Evolutionary conservation across 2,888 invertebrate genomes (phyloP).

Genomic region (Stramonita haemastoma): DNA sequence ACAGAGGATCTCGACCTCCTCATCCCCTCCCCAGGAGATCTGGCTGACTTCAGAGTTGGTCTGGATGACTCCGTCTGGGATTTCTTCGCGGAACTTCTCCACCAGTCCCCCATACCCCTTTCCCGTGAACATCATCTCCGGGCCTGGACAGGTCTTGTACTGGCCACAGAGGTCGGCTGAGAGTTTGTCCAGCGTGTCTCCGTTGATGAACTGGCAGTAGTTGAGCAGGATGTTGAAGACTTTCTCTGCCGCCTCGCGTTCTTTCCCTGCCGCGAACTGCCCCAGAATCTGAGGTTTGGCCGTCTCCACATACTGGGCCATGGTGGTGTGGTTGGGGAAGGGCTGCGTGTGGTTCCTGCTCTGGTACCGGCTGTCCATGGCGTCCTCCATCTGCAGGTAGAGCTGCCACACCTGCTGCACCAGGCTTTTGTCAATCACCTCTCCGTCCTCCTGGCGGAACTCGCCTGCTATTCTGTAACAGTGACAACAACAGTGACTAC

Average conservation of each 20-base stretch:
- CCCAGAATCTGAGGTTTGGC: slow-evolving; percentile 42
- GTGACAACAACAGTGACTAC: no score
- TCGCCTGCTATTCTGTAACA: slow-evolving; percentile 12
- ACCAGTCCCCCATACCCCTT: slow-evolving; percentile 80
- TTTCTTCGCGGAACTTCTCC: slow-evolving; percentile 77
- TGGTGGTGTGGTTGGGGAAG: neutral
- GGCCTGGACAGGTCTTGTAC: slow-evolving; percentile 64
- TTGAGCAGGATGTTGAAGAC: slow-evolving; percentile 59
- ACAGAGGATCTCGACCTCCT: slow-evolving; percentile 52
- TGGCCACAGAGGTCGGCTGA: slow-evolving; percentile 49
- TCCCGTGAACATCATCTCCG: slow-evolving; percentile 82
- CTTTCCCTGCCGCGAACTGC: slow-evolving; percentile 36
- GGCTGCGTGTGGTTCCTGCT: neutral
- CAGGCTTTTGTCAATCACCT: slow-evolving; percentile 50
- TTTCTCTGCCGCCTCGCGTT: slow-evolving; percentile 43
- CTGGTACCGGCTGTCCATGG: neutral
- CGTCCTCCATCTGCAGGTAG: slow-evolving; percentile 15
- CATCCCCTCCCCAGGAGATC: slow-evolving; percentile 82
- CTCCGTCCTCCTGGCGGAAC: slow-evolving; percentile 58
- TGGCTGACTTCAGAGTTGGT: slow-evolving; percentile 84
- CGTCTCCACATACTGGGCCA: neutral
- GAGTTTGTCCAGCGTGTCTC: slow-evolving; percentile 59
- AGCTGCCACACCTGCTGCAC: slow-evolving; percentile 49
- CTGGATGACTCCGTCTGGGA: slow-evolving; percentile 78
- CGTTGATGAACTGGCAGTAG: slow-evolving; percentile 60